phyloP scores from a whole-genome alignment of 64 coral and sea anemone species.

The Porites australiensis region DNA sequence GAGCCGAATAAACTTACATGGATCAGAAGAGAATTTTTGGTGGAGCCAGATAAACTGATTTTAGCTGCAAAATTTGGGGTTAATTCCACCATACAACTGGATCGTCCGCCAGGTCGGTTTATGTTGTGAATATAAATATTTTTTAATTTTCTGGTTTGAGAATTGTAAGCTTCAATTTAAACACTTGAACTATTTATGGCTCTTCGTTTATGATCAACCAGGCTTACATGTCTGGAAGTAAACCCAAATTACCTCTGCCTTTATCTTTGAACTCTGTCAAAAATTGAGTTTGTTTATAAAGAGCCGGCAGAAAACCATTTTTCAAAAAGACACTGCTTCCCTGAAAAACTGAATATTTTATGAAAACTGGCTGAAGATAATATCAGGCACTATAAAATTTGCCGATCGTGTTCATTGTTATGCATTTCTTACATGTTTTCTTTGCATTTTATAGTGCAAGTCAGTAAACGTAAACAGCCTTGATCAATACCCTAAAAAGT shows the following conservation, averaged over 20 bases:
- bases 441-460: not conserved
- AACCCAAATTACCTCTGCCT: not conserved
- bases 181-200: too few species aligned
- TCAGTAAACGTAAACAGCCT: not conserved
- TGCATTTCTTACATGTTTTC: not conserved
- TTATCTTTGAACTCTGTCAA: too few species aligned
- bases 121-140: not conserved
- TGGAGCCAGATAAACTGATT: not conserved
- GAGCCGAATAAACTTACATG: not conserved
- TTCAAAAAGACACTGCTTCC: conserved; percentile 28
- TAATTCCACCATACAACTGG: not conserved
- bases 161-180: not conserved
- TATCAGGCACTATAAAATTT: not conserved
- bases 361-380: conserved; percentile 41
- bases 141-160: conserved; percentile 19
- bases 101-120: not conserved
- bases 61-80: not conserved
- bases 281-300: not conserved
- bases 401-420: not conserved
- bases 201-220: not conserved
- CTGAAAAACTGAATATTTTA: conserved; percentile 41
- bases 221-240: not conserved
- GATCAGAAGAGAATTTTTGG: not conserved
- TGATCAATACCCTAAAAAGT: not conserved
- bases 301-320: not conserved